Percentiles rank a stretch among this genome's conserved stretches.
Conservation (phyloP, 2,888 invertebrate species). For the Tolmerus cingulatus region DNA sequence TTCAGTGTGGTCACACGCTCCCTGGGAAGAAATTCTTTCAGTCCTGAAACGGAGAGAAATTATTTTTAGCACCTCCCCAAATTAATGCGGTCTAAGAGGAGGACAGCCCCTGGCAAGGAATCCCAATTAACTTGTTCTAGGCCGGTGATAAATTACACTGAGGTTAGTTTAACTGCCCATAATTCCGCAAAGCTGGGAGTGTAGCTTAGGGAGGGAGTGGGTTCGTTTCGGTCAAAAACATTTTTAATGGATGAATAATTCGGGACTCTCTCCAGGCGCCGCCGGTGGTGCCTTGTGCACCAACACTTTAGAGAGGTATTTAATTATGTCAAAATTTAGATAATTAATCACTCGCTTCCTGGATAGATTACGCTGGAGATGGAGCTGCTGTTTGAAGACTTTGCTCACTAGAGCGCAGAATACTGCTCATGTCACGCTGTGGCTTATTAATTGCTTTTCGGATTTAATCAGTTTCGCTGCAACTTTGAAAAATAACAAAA, state of each 20-base stretch:
- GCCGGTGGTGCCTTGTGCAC: neutral
- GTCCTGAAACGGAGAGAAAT: neutral
- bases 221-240: neutral
- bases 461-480: neutral
- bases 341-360: neutral
- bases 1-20: neutral
- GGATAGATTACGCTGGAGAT: neutral
- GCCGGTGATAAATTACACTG: neutral
- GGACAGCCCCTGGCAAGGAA: neutral
- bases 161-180: neutral
- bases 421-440: neutral
- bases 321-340: neutral
- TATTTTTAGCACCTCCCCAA: neutral
- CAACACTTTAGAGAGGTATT: neutral
- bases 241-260: neutral
- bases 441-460: neutral
- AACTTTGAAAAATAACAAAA: neutral
- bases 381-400: neutral
- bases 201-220: neutral
- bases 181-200: neutral
- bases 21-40: neutral
- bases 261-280: neutral
- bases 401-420: neutral
- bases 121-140: neutral
- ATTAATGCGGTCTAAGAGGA: neutral